These are phyloP conservation scores for Brachyptera risi DNA, from an alignment of 2,888 invertebrate species.

Conservation along the genomic window DNA sequence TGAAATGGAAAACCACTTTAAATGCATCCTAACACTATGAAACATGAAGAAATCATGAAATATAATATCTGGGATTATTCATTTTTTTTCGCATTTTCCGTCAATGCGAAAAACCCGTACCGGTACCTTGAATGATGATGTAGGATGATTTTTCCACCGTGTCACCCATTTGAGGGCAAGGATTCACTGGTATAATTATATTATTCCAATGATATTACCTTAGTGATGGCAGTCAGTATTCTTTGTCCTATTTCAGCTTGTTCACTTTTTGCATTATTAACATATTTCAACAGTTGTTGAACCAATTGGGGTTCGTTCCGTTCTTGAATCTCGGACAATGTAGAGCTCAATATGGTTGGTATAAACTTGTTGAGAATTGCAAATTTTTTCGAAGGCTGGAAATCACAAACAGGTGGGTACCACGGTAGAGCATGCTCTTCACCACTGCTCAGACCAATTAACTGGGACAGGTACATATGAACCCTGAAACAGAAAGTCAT, in stretches of 20 bases:
- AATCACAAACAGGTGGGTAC: conserved; percentile 67
- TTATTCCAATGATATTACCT: too few species aligned
- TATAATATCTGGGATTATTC: too few species aligned
- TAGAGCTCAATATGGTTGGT: conserved; percentile 40
- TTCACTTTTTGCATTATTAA: conserved; percentile 44
- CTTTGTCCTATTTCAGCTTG: conserved; percentile 76
- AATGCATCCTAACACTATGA: too few species aligned
- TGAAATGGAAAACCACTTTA: too few species aligned
- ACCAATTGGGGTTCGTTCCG: conserved; percentile 30
- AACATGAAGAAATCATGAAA: too few species aligned
- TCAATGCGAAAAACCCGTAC: too few species aligned
- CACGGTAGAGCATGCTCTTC: conserved; percentile 68
- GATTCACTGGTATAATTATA: too few species aligned
- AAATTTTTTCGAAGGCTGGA: conserved; percentile 39
- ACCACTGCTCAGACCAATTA: conserved; percentile 56
- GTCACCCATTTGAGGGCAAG: too few species aligned
- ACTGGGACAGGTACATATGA: conserved; percentile 53
- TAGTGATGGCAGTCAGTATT: conserved; percentile 65
- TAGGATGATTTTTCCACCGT: too few species aligned
- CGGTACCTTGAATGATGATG: too few species aligned
- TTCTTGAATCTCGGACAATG: conserved; percentile 34
- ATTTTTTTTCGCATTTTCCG: too few species aligned
- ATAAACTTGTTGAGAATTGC: conserved; percentile 42
- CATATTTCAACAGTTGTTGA: conserved; percentile 42
- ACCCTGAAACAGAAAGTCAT: conserved; percentile 43